phyloP scores from a whole-genome alignment of 64 coral and sea anemone genomes.

The Actinia equina region DNA sequence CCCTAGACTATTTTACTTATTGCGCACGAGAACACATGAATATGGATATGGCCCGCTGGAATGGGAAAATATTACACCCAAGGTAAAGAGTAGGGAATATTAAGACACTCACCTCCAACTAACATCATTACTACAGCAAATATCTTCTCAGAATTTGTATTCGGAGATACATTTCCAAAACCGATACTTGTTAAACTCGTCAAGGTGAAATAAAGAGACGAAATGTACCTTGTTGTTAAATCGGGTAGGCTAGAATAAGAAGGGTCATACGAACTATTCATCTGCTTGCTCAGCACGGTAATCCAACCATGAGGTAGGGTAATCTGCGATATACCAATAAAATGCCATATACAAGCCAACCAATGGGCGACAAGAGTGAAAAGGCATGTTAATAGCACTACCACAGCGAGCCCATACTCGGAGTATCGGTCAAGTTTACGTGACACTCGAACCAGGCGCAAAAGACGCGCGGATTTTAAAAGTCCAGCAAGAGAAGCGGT shows the following conservation, averaged over 20 bases:
- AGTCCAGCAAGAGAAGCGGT: conserved; percentile 66
- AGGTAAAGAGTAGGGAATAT: too few species aligned
- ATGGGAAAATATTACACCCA: too few species aligned
- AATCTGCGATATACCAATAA: conserved; percentile 60
- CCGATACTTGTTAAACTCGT: conserved; percentile 95
- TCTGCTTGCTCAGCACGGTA: conserved; percentile 31
- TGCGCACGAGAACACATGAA: too few species aligned
- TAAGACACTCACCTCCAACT: conserved; percentile 60
- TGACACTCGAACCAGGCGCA: conserved; percentile 85
- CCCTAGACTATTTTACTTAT: too few species aligned
- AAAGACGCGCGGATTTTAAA: conserved; percentile 81
- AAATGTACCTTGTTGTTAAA: conserved; percentile 56
- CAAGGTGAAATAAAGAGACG: conserved; percentile 82
- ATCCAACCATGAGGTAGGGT: conserved; percentile 66
- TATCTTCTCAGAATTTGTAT: conserved; percentile 83
- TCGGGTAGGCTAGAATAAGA: conserved; percentile 23
- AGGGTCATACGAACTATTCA: conserved; percentile 1
- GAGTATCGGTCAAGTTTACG: conserved; percentile 97
- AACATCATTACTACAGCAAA: conserved; percentile 89
- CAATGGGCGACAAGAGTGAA: conserved; percentile 94
- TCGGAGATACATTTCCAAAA: conserved; percentile 88
- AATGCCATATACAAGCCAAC: conserved; percentile 93
- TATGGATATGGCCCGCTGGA: too few species aligned
- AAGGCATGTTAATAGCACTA: conserved; percentile 78
- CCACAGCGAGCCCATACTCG: conserved; percentile 85